Evolutionary conservation across 2,113 vertebrate species (phyloP).

Genomic region (Phrynosoma blainvillii): DNA sequence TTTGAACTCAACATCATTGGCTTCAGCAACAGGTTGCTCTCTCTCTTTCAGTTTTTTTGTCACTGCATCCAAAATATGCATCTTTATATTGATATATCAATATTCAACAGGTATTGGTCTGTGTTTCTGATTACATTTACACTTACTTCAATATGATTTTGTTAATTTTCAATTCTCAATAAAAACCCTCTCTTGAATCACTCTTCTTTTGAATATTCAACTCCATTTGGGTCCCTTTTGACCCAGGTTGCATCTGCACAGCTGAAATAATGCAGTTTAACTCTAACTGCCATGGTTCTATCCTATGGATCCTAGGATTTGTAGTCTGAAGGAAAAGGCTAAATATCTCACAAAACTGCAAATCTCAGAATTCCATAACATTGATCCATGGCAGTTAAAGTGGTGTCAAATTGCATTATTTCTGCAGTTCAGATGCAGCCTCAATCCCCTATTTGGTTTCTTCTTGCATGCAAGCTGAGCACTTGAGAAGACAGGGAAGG

Average conservation of each 20-base stretch:
- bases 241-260: too few relatives aligned
- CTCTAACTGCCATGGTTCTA: too few relatives aligned
- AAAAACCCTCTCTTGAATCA: too few relatives aligned
- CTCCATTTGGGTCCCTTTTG: background rate
- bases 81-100: slow-evolving; percentile 14
- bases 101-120: background rate
- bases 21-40: background rate
- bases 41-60: background rate
- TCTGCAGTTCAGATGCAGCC: too few relatives aligned
- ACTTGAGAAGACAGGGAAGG: background rate
- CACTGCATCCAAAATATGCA: slow-evolving; percentile 26
- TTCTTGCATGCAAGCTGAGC: background rate
- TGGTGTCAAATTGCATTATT: too few relatives aligned
- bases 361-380: too few relatives aligned
- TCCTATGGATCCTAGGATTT: too few relatives aligned
- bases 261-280: too few relatives aligned
- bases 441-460: background rate
- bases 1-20: background rate
- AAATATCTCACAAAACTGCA: too few relatives aligned
- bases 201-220: background rate
- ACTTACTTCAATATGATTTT: background rate
- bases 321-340: too few relatives aligned
- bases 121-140: background rate
- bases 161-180: background rate
- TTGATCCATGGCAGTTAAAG: too few relatives aligned